Evolutionary conservation across 2,113 vertebrate species (phyloP).

Genomic region (Pituophis catenifer): DNA sequence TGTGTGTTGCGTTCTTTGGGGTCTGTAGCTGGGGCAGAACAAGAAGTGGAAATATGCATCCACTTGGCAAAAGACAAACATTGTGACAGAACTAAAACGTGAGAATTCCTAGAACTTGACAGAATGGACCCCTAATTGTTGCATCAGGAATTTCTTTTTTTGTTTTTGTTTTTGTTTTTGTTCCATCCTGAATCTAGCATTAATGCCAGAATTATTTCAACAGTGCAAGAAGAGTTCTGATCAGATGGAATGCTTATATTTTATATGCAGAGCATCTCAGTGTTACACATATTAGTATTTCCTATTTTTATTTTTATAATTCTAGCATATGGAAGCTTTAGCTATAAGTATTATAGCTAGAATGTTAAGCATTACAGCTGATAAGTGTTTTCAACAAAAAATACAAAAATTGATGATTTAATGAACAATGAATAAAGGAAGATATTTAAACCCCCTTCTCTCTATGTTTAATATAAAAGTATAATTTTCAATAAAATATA

Average conservation of each 20-base stretch:
- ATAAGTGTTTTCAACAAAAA: not conserved
- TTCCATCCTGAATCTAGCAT: not conserved
- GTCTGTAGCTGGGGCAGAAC: too few relatives aligned
- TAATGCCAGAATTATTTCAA: not conserved
- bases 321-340: not conserved
- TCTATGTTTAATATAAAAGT: not conserved
- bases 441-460: not conserved
- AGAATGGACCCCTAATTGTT: not conserved
- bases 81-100: not conserved
- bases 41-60: not conserved
- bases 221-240: not conserved
- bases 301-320: not conserved
- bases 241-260: not conserved
- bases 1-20: too few relatives aligned
- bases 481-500: not conserved
- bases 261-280: not conserved
- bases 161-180: too few relatives aligned
- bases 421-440: not conserved
- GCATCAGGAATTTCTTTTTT: not conserved
- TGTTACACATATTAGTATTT: not conserved
- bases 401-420: not conserved
- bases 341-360: not conserved
- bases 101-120: not conserved
- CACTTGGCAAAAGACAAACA: not conserved
- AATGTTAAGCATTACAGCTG: not conserved